Base-by-base conservation (phyloP, 2,113 vertebrate genomes). In the Seriola dumerili region DNA sequence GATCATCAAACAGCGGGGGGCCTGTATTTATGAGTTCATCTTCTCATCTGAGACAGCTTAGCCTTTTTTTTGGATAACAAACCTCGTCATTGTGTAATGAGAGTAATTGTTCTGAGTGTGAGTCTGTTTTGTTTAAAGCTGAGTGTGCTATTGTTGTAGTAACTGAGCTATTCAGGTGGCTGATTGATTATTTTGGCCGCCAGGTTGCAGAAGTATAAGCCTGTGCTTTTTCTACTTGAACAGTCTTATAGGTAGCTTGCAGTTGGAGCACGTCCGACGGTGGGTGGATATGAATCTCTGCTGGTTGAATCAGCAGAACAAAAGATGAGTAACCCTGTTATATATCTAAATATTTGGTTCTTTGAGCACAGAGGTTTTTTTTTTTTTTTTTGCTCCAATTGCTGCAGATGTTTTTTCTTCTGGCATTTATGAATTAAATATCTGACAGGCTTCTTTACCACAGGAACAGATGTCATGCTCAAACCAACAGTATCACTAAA, bases 61-160 rank as follows among this genome's bases (percentile, higher is more conserved):
- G 16, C 11, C 12, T 32, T 69, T 62, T 62, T 62, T 50, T 74
- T 23, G 11, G 10, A 84, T 55, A 72, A 55, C 34, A 23, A 55
- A 63, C 36, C 46, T 68, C 68, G 50, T 81, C n/a, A 57, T 17
- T 21, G 32, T 62, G 29, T 40, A 81, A 85, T 63, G 57, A 67
- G 73, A 69, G 12, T 55, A 19, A 68, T 81, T 81, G n/a, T 55
- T 46, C 29, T 52, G 7, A 38, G 9, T 68, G 2, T 38, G 8
- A 67, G 54, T 59, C 21, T 17, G 8, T 25, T 71, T n/a, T 42
- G 32, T 73, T n/a, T 36, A 29, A 50, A n/a, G 19, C 38, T 59
- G 14, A 40, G 54, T 59, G 23, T 36, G 25, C 13, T 64, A 38
- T 76, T 59, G 6, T 66, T 65, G 8, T 40, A 19, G 21, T 63